Conservation (phyloP, 1,140 invertebrate genomes). For the Ceratina japonica region DNA sequence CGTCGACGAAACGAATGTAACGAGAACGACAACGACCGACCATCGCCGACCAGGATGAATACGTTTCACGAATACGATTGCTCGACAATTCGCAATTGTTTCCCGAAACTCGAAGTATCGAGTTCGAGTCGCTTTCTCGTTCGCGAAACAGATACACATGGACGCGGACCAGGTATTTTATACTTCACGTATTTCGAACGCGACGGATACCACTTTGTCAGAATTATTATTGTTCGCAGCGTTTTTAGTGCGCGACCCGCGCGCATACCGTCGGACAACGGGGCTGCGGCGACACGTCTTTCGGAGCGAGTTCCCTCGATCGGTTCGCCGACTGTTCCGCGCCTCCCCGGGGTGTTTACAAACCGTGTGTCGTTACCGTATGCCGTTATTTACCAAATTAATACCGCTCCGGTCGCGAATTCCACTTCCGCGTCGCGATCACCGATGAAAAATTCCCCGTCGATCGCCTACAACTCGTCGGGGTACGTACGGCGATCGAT, state of each 20-base stretch:
- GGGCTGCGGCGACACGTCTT: not conserved
- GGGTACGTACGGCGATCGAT: too few species aligned
- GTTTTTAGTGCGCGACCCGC: too few species aligned
- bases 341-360: constrained; percentile 16
- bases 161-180: too few species aligned
- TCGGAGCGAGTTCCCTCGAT: constrained; percentile 36
- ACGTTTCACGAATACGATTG: constrained; percentile 30
- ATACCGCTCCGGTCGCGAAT: not conserved
- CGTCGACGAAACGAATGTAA: not conserved
- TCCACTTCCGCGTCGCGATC: not conserved
- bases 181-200: too few species aligned
- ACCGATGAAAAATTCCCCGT: not conserved
- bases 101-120: not conserved
- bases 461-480: too few species aligned
- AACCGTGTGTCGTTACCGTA: not conserved
- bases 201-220: not conserved
- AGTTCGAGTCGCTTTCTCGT: not conserved
- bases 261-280: too few species aligned
- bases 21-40: too few species aligned
- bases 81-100: not conserved
- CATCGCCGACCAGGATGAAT: not conserved
- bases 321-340: constrained; percentile 13
- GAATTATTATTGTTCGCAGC: not conserved
- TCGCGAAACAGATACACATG: not conserved
- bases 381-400: constrained; percentile 15